A percentile compares a stretch with the other conserved stretches of the same genome.
phyloP scores from a whole-genome alignment of 2,113 vertebrate genomes.

The Nesoenas mayeri region DNA sequence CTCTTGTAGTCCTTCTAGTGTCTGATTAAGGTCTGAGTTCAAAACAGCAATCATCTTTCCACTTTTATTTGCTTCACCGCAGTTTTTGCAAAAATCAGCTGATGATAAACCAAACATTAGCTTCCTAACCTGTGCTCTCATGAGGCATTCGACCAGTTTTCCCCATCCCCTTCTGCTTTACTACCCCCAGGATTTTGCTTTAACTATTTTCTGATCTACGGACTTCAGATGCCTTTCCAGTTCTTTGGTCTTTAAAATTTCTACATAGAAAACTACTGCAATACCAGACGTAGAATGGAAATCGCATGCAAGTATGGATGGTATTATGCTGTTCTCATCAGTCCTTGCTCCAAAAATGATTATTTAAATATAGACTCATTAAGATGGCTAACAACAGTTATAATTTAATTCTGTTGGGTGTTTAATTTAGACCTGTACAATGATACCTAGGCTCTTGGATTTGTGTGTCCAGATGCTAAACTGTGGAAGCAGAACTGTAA shows the following conservation, averaged over 20 bases:
- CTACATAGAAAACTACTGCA: not conserved
- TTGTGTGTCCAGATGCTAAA: rapidly evolving
- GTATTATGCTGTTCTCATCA: not conserved
- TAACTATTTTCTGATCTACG: not conserved
- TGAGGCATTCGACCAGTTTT: not conserved
- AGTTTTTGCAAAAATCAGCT: not conserved
- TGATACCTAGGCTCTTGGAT: not conserved
- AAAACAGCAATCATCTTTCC: not conserved
- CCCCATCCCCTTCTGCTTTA: not conserved
- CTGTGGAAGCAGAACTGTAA: not conserved
- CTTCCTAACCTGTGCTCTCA: not conserved
- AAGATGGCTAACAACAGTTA: too few species aligned
- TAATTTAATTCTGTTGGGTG: not conserved
- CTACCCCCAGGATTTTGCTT: not conserved
- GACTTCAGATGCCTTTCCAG: not conserved
- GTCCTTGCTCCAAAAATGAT: not conserved
- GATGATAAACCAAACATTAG: not conserved
- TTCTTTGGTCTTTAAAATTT: not conserved
- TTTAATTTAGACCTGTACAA: not conserved
- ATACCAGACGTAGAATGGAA: not conserved
- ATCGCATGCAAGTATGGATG: not conserved
- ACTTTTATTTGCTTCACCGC: rapidly evolving
- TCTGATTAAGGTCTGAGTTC: not conserved
- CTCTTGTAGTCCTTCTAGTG: not conserved
- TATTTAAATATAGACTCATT: not conserved